A percentile compares a stretch with the other conserved stretches of the same genome.
phyloP scores from a whole-genome alignment of 2,888 invertebrate genomes.

The Xanthia togata region DNA sequence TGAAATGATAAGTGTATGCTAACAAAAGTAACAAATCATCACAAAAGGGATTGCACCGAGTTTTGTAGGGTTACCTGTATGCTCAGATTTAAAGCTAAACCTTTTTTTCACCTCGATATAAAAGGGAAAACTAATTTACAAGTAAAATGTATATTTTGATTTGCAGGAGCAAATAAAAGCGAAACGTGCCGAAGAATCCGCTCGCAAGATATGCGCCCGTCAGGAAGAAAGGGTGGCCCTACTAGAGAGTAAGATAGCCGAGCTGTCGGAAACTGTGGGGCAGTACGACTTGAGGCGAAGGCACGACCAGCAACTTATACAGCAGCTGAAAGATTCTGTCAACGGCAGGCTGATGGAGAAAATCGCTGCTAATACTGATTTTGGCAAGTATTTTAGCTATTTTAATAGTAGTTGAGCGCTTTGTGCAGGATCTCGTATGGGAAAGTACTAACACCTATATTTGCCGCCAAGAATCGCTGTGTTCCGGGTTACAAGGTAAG shows the following conservation, averaged over 20 bases:
- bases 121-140: not conserved
- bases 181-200: slow-evolving; percentile 93
- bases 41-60: not conserved
- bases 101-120: too few relatives aligned
- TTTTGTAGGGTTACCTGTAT: not conserved
- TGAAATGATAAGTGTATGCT: too few relatives aligned
- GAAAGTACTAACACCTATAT: too few relatives aligned
- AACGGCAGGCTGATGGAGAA: slow-evolving; percentile 80
- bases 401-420: too few relatives aligned
- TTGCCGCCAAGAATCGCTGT: too few relatives aligned
- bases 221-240: slow-evolving; percentile 95
- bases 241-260: slow-evolving; percentile 94
- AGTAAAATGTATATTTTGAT: not conserved
- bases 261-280: slow-evolving; percentile 94
- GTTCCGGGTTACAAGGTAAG: too few relatives aligned
- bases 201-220: slow-evolving; percentile 92
- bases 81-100: not conserved
- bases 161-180: slow-evolving; percentile 93
- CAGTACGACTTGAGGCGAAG: slow-evolving; percentile 93
- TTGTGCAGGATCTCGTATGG: too few relatives aligned
- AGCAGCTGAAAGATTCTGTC: slow-evolving; percentile 90
- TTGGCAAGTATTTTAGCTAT: too few relatives aligned
- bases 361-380: slow-evolving; percentile 65
- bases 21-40: not conserved
- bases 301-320: slow-evolving; percentile 93